Evolutionary conservation across 1,140 invertebrate species (phyloP).

Genomic region (Prorops nasuta): DNA sequence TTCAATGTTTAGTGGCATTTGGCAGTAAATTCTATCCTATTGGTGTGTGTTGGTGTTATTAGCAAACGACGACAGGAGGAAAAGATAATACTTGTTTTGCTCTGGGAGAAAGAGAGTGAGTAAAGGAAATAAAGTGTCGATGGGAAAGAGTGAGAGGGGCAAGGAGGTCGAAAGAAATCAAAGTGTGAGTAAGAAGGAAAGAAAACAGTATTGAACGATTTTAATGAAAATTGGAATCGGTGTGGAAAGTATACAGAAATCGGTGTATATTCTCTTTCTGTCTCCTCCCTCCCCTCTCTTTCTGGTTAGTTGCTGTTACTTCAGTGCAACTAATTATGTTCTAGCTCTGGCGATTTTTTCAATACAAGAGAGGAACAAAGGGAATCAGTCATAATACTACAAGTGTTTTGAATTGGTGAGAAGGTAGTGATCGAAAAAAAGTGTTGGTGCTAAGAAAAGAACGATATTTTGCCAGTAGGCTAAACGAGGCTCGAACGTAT

Average conservation of each 20-base stretch:
- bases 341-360: neutral
- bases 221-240: too few species aligned
- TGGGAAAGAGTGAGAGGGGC: slow-evolving; percentile 8
- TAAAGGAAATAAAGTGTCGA: slow-evolving; percentile 8
- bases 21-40: too few species aligned
- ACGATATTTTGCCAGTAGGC: slow-evolving; percentile 53
- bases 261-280: slow-evolving; percentile 11
- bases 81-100: too few species aligned
- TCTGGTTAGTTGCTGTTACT: too few species aligned
- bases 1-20: too few species aligned
- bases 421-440: neutral
- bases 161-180: slow-evolving; percentile 3
- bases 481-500: slow-evolving; percentile 57
- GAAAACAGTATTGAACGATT: neutral
- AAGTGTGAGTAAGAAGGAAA: neutral
- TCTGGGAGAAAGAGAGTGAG: neutral
- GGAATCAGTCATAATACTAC: slow-evolving; percentile 2
- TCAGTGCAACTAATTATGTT: too few species aligned
- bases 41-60: too few species aligned
- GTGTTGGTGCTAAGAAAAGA: slow-evolving; percentile 37
- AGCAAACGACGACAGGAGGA: too few species aligned
- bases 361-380: slow-evolving; percentile 2
- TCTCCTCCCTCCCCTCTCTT: slow-evolving; percentile 4
- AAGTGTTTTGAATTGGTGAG: too few species aligned
- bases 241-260: neutral